Evolutionary conservation across 2,888 invertebrate species (phyloP).

Genomic region (Ichneumon xanthorius): DNA sequence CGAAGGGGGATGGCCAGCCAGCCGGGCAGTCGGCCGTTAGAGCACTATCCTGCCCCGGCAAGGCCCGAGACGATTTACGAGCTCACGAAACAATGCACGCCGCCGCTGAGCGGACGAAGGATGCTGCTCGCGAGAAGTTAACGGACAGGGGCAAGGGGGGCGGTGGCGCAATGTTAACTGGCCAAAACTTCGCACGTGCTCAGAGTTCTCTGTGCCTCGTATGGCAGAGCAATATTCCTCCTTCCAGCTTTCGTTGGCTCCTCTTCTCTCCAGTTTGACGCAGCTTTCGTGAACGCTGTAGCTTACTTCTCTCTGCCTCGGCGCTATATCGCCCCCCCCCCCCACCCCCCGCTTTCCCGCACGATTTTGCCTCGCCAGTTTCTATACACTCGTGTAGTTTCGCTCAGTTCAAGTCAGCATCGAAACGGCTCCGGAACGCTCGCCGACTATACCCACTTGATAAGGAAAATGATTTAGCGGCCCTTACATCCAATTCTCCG

Average conservation of each 20-base stretch:
- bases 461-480: conserved; percentile 26
- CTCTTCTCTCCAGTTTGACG: conserved; percentile 29
- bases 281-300: conserved; percentile 6
- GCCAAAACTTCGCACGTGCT: conserved; percentile 63
- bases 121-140: conserved; percentile 62
- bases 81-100: conserved; percentile 78
- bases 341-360: conserved; percentile 39
- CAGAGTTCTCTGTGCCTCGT: conserved; percentile 35
- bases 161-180: conserved; percentile 51
- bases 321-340: conserved; percentile 40
- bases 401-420: conserved; percentile 23
- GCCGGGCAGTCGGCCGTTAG: conserved; percentile 50
- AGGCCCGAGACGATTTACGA: conserved; percentile 80
- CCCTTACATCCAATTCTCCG: conserved; percentile 11
- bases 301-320: conserved; percentile 46
- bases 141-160: conserved; percentile 42
- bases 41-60: conserved; percentile 66
- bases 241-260: conserved; percentile 39
- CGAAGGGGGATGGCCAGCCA: conserved; percentile 46
- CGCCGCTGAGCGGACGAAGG: conserved; percentile 58
- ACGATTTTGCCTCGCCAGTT: conserved; percentile 47
- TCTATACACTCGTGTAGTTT: conserved; percentile 35
- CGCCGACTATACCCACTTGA: conserved; percentile 22
- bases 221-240: conserved; percentile 38
- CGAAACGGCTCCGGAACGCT: conserved; percentile 35